A percentile compares a stretch with the other conserved stretches of the same genome.
phyloP scores from a whole-genome alignment of 2,888 invertebrate genomes.

The Smittia aterrima region DNA sequence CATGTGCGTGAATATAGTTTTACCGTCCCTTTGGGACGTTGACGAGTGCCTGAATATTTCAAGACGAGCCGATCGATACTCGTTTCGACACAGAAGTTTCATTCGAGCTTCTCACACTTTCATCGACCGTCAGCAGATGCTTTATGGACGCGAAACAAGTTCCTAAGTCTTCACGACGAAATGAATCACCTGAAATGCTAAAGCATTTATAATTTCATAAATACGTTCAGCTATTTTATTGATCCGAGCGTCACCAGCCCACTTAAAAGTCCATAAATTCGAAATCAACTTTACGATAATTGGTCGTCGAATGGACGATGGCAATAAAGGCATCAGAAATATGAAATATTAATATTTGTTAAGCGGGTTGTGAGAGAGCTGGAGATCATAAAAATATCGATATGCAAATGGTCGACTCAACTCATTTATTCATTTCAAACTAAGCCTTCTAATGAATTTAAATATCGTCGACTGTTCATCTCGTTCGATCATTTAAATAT shows the following conservation, averaged over 20 bases:
- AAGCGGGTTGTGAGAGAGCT: not conserved
- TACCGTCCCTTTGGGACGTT: not conserved
- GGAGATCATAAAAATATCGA: slow-evolving; percentile 14
- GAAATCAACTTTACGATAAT: slow-evolving; percentile 40
- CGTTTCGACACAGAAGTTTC: not conserved
- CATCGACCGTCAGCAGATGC: too few species aligned
- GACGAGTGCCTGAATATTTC: not conserved
- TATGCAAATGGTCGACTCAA: slow-evolving; percentile 33
- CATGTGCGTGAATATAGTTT: slow-evolving; percentile 5
- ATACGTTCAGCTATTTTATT: not conserved
- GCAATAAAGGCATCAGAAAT: slow-evolving; percentile 31
- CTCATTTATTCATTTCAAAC: slow-evolving; percentile 35
- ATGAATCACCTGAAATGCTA: not conserved
- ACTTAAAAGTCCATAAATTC: slow-evolving; percentile 40
- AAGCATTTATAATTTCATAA: slow-evolving; percentile 9
- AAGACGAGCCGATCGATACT: slow-evolving; percentile 1
- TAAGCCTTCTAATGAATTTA: slow-evolving; percentile 38
- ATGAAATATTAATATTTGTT: slow-evolving; percentile 38
- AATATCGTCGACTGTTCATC: slow-evolving; percentile 16
- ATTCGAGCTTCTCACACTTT: too few species aligned
- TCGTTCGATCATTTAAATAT: slow-evolving; percentile 19
- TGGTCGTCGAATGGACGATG: slow-evolving; percentile 27
- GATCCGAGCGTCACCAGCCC: slow-evolving; percentile 12
- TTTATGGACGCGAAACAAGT: not conserved
- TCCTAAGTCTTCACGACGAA: not conserved